Evolutionary conservation across 53 echinoderm and acorn worm genomes (phyloP).

Genomic region (Luidia sarsii): DNA sequence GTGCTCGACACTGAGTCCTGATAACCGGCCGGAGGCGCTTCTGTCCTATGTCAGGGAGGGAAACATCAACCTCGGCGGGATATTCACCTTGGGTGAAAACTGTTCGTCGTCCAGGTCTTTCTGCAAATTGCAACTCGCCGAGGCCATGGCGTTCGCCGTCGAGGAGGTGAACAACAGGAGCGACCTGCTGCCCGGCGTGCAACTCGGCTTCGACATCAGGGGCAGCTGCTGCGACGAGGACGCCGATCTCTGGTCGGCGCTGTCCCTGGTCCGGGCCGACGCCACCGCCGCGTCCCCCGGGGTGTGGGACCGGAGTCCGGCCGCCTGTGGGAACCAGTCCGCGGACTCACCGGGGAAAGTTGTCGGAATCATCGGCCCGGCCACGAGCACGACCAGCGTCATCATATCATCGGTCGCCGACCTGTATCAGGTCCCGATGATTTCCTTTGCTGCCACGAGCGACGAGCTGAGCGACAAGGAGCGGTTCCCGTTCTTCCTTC

Average conservation of each 20-base stretch:
- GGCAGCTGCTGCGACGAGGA: conserved; percentile 1
- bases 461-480: conserved; percentile 38
- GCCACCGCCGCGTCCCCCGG: not conserved
- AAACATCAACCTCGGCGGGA: not conserved
- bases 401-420: not conserved
- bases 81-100: conserved; percentile 1
- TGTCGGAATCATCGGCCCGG: conserved; percentile 17
- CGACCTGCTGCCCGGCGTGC: not conserved
- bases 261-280: not conserved
- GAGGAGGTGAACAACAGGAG: not conserved
- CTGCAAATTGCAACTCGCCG: not conserved
- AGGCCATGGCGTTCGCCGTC: conserved; percentile 8
- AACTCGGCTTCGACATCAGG: not conserved
- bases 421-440: conserved; percentile 10
- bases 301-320: too few relatives aligned
- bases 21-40: not conserved
- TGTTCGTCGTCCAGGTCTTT: not conserved
- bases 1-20: too few relatives aligned
- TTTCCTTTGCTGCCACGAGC: conserved; percentile 26
- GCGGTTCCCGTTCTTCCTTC: conserved; percentile 25
- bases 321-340: too few relatives aligned
- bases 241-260: not conserved
- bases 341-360: not conserved
- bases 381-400: conserved; percentile 1
- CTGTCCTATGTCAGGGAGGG: not conserved